phyloP scores from a whole-genome alignment of 2,113 vertebrate genomes.

The Oceanites oceanicus region DNA sequence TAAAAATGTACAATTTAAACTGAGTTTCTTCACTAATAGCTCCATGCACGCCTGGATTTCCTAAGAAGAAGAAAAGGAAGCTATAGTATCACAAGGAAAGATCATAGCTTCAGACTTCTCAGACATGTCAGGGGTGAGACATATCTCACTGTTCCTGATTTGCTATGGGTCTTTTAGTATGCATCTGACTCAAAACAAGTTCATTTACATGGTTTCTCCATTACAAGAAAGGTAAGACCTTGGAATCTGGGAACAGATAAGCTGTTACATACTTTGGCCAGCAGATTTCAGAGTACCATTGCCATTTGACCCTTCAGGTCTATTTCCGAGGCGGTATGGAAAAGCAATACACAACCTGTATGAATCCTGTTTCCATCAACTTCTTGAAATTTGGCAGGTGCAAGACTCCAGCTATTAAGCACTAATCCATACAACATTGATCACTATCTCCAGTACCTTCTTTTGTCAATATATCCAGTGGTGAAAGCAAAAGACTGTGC shows the following conservation, averaged over 20 bases:
- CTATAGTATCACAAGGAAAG: background rate
- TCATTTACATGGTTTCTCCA: background rate
- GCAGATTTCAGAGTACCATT: background rate
- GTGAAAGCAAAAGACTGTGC: background rate
- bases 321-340: background rate
- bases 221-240: background rate
- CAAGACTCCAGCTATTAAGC: background rate
- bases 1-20: background rate
- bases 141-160: background rate
- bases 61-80: background rate
- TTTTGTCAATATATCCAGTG: background rate
- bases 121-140: background rate
- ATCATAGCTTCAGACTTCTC: background rate
- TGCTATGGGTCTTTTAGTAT: background rate
- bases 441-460: background rate
- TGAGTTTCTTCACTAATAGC: background rate
- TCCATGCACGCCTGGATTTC: rapidly evolving
- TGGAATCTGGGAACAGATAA: background rate
- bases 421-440: background rate
- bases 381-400: background rate
- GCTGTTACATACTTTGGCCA: background rate
- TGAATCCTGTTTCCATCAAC: background rate
- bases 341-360: rapidly evolving
- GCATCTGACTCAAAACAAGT: background rate
- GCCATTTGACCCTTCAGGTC: background rate